phyloP scores from a whole-genome alignment of 37 sponge, comb jelly and placozoan genomes.

The Agelas oroides region DNA sequence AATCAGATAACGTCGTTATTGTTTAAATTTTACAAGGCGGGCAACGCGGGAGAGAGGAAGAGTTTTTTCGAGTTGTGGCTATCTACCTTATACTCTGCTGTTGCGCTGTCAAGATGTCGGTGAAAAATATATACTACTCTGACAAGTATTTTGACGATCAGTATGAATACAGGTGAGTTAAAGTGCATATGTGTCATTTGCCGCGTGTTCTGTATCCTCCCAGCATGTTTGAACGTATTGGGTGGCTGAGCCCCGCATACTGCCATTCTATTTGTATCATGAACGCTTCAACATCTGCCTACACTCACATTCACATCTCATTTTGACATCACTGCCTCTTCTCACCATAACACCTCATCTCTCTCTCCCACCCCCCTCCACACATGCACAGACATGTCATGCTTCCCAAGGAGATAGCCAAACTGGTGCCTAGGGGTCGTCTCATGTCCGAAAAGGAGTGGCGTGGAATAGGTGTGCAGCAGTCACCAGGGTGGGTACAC shows the following conservation, averaged over 20 bases:
- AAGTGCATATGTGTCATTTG: neutral
- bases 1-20: slow-evolving; percentile 3
- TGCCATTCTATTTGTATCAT: too few species aligned
- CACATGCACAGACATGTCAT: slow-evolving; percentile 84
- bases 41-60: neutral
- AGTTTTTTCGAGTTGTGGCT: slow-evolving; percentile 1
- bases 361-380: neutral
- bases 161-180: slow-evolving; percentile 93
- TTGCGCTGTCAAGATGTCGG: slow-evolving; percentile 16
- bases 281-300: too few species aligned
- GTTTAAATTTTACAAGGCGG: slow-evolving; percentile 3
- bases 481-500: slow-evolving; percentile 95
- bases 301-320: too few species aligned
- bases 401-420: slow-evolving; percentile 91
- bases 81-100: too few species aligned
- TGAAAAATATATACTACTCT: slow-evolving; percentile 89
- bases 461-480: slow-evolving; percentile 93
- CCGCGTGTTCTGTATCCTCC: too few species aligned
- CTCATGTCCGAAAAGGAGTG: slow-evolving; percentile 94
- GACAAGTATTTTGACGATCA: slow-evolving; percentile 92
- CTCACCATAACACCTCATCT: neutral
- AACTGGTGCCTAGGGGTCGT: slow-evolving; percentile 75
- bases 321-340: too few species aligned
- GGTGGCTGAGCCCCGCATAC: too few species aligned
- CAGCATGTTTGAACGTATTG: too few species aligned